Base-by-base conservation (phyloP, 2,888 invertebrate species). In the Platycheirus rosarum region DNA sequence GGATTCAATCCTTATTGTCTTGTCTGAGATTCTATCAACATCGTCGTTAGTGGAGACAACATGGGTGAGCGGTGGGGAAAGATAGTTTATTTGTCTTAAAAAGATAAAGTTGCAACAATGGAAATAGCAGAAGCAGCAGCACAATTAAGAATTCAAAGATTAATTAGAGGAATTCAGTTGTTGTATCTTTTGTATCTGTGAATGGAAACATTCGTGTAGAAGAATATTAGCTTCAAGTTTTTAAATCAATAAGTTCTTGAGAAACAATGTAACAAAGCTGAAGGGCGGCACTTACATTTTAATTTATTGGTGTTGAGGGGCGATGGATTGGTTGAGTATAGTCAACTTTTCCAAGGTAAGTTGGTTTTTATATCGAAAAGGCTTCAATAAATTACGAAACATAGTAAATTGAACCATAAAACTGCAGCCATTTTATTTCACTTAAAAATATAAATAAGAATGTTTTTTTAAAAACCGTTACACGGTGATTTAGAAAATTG, bases 21-120 rank as follows among this genome's bases (percentile, higher is more conserved):
- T 60, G 60, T 60, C 18, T 42, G 60, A 60, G 60, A 60, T 60
- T 60, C 23, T 60, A 44, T 60, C 42, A 60, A 60, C 23, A 57
- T 35, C 40, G 14, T 57, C 57, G 35, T 57, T 57, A 57, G 40
- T 2, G 13, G 13, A 9, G 14, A 13, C 3, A 9, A 9, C 55
- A 32, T 32, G 8, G 8, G 23, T 23, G 23, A 23, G 6, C 23
- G 2, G 23, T 23, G 23, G 4, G 4, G 8, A 8, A 32, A 23
- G 20, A 48, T 48, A 48, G 23, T 48, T 44, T 44, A 16, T 48
- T 48, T 48, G 48, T 48, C 7, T 37, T 53, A 8, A 14, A 13
- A 20, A 53, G 53, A 37, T 20, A 37, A 37, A 53, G 53, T 53
- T 53, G 35, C 35, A 53, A 53, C 32, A 53, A 53, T 53, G 29